Percentiles rank a stretch among this genome's conserved stretches.
Evolutionary conservation across 2,113 vertebrate species (phyloP).

Genomic region (Salvelinus fontinalis): DNA sequence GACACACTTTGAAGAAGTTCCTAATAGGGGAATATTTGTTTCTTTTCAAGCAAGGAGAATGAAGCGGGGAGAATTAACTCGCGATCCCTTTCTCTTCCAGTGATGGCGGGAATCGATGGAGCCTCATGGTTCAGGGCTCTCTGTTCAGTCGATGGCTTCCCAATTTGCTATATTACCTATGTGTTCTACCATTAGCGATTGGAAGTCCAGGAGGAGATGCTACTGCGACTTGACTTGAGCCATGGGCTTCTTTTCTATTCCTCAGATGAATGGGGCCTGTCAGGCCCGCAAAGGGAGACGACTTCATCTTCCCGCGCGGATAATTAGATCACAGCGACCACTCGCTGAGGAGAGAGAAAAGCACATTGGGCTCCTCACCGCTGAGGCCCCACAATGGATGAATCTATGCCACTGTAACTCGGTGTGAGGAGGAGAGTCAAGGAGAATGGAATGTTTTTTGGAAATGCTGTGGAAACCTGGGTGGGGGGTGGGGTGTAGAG

Average conservation of each 20-base stretch:
- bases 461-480: conserved; percentile 45
- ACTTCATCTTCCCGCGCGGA: conserved; percentile 60
- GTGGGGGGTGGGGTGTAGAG: conserved; percentile 14
- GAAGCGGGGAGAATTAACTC: not conserved
- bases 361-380: conserved; percentile 30
- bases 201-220: conserved; percentile 14
- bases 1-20: conserved; percentile 15
- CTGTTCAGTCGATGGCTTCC: conserved; percentile 33
- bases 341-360: conserved; percentile 59
- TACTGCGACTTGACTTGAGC: conserved; percentile 38
- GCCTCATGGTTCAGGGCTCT: conserved; percentile 26
- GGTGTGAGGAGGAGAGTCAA: conserved; percentile 19
- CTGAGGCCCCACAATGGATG: conserved; percentile 44
- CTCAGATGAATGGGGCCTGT: conserved; percentile 61
- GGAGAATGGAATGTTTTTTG: conserved; percentile 59
- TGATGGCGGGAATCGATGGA: conserved; percentile 42
- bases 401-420: conserved; percentile 63
- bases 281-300: conserved; percentile 54
- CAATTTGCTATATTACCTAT: conserved; percentile 45
- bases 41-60: conserved; percentile 14
- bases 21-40: conserved; percentile 22
- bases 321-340: conserved; percentile 70
- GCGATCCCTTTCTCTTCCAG: conserved; percentile 21
- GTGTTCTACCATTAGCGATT: conserved; percentile 34
- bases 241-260: conserved; percentile 44